Base-by-base conservation (phyloP, 2,888 invertebrate genomes). In the Ophion slaviceki region DNA sequence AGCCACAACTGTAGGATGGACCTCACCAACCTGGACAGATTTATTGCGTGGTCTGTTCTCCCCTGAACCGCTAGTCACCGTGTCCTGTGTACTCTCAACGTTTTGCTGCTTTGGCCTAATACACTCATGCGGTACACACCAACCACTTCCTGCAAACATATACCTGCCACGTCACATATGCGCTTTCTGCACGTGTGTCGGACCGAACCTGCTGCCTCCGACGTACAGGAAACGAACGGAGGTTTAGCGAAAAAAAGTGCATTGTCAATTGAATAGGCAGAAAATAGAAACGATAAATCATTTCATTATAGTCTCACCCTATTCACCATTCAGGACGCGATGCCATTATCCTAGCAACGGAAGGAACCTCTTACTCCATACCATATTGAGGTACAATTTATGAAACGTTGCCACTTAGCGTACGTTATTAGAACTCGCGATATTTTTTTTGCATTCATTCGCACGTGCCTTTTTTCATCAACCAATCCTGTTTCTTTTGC, bases 291-390 rank as follows among this genome's bases (percentile, higher is more conserved):
- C 85, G 87, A 90, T 91, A 90, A 90, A 91, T 92, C 90, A 90
- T 90, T 89, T 90, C 88, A 89, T 89, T 90, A 89, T 88, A 88
- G 82, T 86, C 86, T 90, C 83, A 88, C 87, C 81, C 88, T 88
- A 89, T 90, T 89, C 91, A 90, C 90, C 91, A 91, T 90, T 90
- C 91, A 88, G 88, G 88, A 91, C 88, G 86, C 84, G 80, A 81
- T 87, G 84, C 86, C 88, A 87, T 89, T 86, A 88, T 90, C 88
- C 86, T 84, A 72, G 82, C 85, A 72, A 85, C 84, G 77, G 59
- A 85, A 64, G 32, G 14, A 20, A 59, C 74, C 45, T 28, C 28
- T 32, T 76, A 72, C 32, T 74, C 20, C 71, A 36, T 5, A 36
- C 24, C 57, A n/a, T 20, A 64, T 11, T 47, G 45, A 20, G 47